Evolutionary conservation across 1,140 invertebrate genomes (phyloP), one percentile per base, ranked within the genome.

Genomic region (Meloidogyne hapla): DNA sequence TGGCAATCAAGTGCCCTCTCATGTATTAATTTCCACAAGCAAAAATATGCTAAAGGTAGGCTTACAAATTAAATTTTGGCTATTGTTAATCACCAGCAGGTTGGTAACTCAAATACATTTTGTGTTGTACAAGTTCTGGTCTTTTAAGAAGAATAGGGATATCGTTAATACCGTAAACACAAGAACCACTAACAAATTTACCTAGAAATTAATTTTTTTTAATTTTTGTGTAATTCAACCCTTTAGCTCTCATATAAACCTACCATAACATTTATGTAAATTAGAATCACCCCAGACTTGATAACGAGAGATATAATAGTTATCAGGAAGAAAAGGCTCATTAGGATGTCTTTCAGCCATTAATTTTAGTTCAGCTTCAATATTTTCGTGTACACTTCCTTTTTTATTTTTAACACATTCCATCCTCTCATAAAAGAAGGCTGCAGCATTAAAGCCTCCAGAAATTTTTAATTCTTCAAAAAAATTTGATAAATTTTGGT

Each of bases 111-210:
- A 85, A 74, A 73, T 85, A 83, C 33, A 85, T 68, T 68, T 85
- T 86, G 71, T 85, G 83, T 15, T 79, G 84, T 5, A 85, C 67
- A 10, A 85, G 73, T 75, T 85, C 84, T 10, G 80, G 77, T 21
- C 83, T 64, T 33, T 63, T 77, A 38, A 84, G 40, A 2, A 85
- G 48, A 33, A 28, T 38, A 5, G 78, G 75, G 12, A 84, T 38
- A 67, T 85, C 84, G 15, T 69, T 73, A 8, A 86, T 69, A 8
- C 83, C 83, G 62, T 74, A 84, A 45, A 86, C 83, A 72, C 83
- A 84, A 18, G 83, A 84, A 13, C 18, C 61, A 67, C 45, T 28
- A n/a, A 72, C 74, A 15, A 69, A 66, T n/a, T n/a, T 56, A 4
- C 18, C 48, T 56, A 6, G n/a, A 56, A n/a, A n/a, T 15, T 15